A percentile compares a stretch with the other conserved stretches of the same genome.
These are phyloP conservation scores for Apostichopus leukothele DNA, from an alignment of 53 echinoderm and acorn worm genomes.

Conservation along the genomic window DNA sequence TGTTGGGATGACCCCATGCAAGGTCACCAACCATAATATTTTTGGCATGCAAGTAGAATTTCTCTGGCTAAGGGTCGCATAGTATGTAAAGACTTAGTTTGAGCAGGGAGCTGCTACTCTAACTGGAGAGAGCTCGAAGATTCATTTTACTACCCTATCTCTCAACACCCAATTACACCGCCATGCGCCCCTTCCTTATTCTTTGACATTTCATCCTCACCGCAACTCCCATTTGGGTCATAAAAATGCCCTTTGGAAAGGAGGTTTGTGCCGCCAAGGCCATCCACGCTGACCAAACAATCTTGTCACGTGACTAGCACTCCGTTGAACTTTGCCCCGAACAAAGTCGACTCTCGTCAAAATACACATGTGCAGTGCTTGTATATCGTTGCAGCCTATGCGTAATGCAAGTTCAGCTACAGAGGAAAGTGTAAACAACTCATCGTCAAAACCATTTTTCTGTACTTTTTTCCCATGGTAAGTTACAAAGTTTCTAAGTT, in stretches of 20 bases:
- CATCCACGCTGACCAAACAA: no score
- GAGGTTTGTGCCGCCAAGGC: neutral
- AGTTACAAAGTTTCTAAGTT: neutral
- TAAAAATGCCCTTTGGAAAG: constrained; percentile 19
- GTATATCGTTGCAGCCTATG: no score
- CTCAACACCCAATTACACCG: constrained; percentile 17
- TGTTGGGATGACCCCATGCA: no score
- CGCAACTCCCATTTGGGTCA: constrained; percentile 13
- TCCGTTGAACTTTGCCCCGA: no score
- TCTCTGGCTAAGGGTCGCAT: no score
- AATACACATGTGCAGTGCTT: no score
- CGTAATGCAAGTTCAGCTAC: neutral
- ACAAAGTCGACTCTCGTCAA: no score
- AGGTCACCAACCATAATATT: no score
- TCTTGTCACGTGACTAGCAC: no score
- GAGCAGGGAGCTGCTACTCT: neutral
- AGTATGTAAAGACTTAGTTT: no score
- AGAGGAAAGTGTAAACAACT: neutral
- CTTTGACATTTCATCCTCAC: constrained; percentile 10
- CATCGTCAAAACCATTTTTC: neutral
- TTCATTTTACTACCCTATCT: constrained; percentile 1
- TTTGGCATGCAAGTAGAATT: no score
- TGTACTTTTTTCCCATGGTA: neutral
- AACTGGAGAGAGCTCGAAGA: constrained; percentile 24
- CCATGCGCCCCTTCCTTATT: constrained; percentile 6